Evolutionary conservation across 2,797 vertebrate species (phyloP), one percentile per base, ranked within the genome.

Genomic region (Hippocampus kuda): DNA sequence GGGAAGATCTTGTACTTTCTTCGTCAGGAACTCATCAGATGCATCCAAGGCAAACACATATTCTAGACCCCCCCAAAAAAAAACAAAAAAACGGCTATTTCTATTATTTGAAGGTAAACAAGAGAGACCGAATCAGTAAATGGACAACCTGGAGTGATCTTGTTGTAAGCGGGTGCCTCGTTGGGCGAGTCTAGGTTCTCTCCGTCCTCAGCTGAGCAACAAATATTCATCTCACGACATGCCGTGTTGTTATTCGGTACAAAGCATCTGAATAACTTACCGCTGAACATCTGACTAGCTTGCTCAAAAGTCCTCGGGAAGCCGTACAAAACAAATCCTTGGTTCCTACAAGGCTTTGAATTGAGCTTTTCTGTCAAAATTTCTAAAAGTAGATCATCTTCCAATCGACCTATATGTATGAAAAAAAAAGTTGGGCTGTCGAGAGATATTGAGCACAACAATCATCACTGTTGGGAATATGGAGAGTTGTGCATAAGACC

Each of bases 281-380:
- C 85, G 13, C 38, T 85, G 82, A 97, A 99, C 66, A 95, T 82
- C 4, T 88, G 77, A 77, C 85, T 88, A 51, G 95, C 95, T 77
- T 96, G 92, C 2, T 89, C 80, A 18, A 93, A 93, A 3, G 91
- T 93, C 76, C 93, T 86, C 1, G 92, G 95, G 76, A 90, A 97
- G 4, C 93, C 94, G 76, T 99, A 94, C 34, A 99, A 88, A 81
- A 98, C 81, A 79, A 93, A 99, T 10, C 97, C 97, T 63, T 96
- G 96, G 79, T 99, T 98, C 71, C 75, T 92, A 75, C 94, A 98
- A 18, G 91, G 91, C 79, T 91, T 92, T 13, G 95, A 95, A 71
- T 83, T 90, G 48, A 99, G 88, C 72, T 92, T 97, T 62, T 94
- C 92, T 79, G 80, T 91, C 66, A 98, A 54, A 74, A 97, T 84